Base-by-base conservation (phyloP, 2,888 invertebrate genomes). In the Cryptosula pallasiana region DNA sequence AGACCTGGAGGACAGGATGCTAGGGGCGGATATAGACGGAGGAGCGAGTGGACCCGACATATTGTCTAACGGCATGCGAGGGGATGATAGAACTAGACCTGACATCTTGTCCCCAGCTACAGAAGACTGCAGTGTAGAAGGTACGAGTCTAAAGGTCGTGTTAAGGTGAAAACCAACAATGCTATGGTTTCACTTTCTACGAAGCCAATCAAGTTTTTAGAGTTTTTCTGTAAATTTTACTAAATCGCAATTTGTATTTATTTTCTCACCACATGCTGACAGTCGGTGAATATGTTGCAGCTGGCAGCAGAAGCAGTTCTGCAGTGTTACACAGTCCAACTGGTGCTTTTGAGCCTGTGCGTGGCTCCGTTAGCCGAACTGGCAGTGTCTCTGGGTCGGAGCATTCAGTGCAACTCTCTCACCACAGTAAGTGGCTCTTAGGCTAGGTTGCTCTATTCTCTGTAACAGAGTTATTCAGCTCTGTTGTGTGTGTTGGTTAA, bases 281-380 rank as follows among this genome's bases (percentile, higher is more conserved):
- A 63, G 63, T 63, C 2, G 32, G 63, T 55, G n/a, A n/a, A n/a
- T n/a, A n/a, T n/a, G n/a, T n/a, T n/a, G 23, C 3, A 13, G 34
- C 5, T 25, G 63, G 13, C 25, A 63, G 63, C 27, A 2, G 63
- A 5, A 63, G 63, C n/a, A 63, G 63, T n/a, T 63, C 63, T 2
- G 32, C 63, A 1, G 63, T 63, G 9, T 13, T 63, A 5, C 63
- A 63, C 63, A 63, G 63, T 63, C 63, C 63, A 63, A 63, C 63
- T 32, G 63, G 63, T 13, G 63, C 63, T 5, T 63, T 63, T 63
- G 63, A 63, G n/a, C 63, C 63, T 27, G 63, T 63, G 9, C 20
- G 63, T 2, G 63, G 63, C 3, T 45, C 45, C 45, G 63, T 32
- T n/a, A 63, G 63, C n/a, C 25, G 63, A 34, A 63, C 25, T 63